A percentile compares a stretch with the other conserved stretches of the same genome.
These are phyloP conservation scores for Latheticus oryzae DNA, from an alignment of 2,888 invertebrate genomes.

Conservation along the genomic window DNA sequence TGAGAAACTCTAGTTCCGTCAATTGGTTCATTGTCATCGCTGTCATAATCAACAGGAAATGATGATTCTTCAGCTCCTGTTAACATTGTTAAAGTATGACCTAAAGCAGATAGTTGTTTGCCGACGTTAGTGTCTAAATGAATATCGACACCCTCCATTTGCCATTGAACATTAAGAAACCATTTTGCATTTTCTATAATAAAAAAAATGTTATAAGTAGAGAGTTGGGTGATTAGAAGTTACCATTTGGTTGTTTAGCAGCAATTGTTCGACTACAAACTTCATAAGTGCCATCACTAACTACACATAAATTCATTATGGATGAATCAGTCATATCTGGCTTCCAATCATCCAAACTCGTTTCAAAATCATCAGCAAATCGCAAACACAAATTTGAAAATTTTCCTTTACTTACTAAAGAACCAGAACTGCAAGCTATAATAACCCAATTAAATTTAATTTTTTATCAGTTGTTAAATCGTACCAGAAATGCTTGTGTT, in stretches of 20 bases:
- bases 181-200: slow-evolving; percentile 91
- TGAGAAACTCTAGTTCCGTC: slow-evolving; percentile 72
- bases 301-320: slow-evolving; percentile 92
- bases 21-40: slow-evolving; percentile 77
- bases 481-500: slow-evolving; percentile 87
- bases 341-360: slow-evolving; percentile 97
- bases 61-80: slow-evolving; percentile 85
- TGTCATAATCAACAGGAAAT: slow-evolving; percentile 75
- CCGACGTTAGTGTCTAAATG: slow-evolving; percentile 96
- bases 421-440: slow-evolving; percentile 91
- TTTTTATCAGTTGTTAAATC: no score
- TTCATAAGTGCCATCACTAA: slow-evolving; percentile 99
- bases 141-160: slow-evolving; percentile 99
- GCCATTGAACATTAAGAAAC: slow-evolving; percentile 98
- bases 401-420: slow-evolving; percentile 92
- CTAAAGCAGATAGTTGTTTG: slow-evolving; percentile 92
- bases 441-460: no score
- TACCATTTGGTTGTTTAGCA: slow-evolving; percentile 81
- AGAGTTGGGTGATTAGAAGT: slow-evolving; percentile 6
- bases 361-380: slow-evolving; percentile 98
- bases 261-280: slow-evolving; percentile 94
- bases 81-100: slow-evolving; percentile 94
- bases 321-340: slow-evolving; percentile 84
- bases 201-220: slow-evolving; percentile 4
- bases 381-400: slow-evolving; percentile 92